Evolutionary conservation across 2,113 vertebrate species (phyloP).

Genomic region (Clupea harengus): DNA sequence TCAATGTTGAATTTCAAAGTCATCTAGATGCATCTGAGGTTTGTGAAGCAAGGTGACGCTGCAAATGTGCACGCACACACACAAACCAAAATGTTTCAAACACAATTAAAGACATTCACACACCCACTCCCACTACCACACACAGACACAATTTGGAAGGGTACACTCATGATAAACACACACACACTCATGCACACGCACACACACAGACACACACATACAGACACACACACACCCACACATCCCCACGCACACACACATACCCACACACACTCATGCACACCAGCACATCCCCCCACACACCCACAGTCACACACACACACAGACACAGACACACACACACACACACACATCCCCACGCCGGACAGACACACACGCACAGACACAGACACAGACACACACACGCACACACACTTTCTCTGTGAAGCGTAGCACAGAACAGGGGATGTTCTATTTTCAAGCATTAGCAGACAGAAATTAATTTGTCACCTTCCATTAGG

Average conservation of each 20-base stretch:
- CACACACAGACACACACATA: too few relatives aligned
- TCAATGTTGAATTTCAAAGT: slow-evolving; percentile 13
- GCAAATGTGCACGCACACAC: too few relatives aligned
- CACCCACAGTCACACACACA: too few relatives aligned
- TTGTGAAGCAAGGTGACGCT: too few relatives aligned
- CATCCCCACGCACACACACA: neutral
- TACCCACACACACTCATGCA: neutral
- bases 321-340: too few relatives aligned
- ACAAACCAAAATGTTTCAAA: too few relatives aligned
- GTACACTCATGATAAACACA: too few relatives aligned
- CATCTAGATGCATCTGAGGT: too few relatives aligned
- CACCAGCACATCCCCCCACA: too few relatives aligned
- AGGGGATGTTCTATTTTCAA: slow-evolving; percentile 67
- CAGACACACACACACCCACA: slow-evolving; percentile 10
- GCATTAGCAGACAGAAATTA: slow-evolving; percentile 71
- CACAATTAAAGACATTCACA: neutral
- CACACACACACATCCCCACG: neutral
- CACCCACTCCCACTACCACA: neutral
- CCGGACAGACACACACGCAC: neutral
- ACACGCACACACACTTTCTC: neutral
- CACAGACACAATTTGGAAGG: too few relatives aligned
- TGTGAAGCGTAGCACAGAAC: slow-evolving; percentile 33
- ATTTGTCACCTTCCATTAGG: slow-evolving; percentile 76
- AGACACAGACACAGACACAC: neutral
- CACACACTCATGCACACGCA: neutral